These are phyloP conservation scores for Mellivora capensis DNA, from an alignment of 2,113 vertebrate genomes.

Conservation along the genomic window DNA sequence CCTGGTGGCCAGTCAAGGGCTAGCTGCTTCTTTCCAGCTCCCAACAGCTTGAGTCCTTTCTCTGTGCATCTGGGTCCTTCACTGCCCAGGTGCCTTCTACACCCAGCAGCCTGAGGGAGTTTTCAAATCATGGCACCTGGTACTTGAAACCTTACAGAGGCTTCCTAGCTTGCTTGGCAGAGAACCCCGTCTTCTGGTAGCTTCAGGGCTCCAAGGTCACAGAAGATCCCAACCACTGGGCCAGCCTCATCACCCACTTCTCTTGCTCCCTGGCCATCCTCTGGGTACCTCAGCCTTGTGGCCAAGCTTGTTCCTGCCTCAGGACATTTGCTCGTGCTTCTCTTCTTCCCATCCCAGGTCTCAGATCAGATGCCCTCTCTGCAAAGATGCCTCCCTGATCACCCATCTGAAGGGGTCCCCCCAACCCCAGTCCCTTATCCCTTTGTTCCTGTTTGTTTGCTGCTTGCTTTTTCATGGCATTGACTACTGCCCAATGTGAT, in stretches of 20 bases:
- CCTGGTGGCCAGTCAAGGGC: background rate
- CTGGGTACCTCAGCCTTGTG: background rate
- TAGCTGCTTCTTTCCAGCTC: background rate
- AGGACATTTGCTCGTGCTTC: background rate
- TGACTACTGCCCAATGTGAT: fast-evolving
- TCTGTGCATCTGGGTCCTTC: background rate
- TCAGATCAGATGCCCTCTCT: background rate
- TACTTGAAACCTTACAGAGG: background rate
- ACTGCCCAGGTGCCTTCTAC: fast-evolving
- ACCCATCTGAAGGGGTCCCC: background rate
- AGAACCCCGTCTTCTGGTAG: background rate
- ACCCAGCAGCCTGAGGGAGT: background rate
- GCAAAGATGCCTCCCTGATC: background rate
- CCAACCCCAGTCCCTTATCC: fast-evolving
- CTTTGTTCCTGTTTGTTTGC: fast-evolving
- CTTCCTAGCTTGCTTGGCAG: background rate
- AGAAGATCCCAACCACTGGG: background rate
- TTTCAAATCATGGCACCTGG: background rate
- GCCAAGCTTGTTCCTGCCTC: background rate
- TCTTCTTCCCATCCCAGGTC: background rate
- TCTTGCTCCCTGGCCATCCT: background rate
- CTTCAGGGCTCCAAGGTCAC: background rate
- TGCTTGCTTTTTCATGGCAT: fast-evolving
- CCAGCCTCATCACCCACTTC: background rate
- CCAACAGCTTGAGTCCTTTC: background rate